phyloP scores from a whole-genome alignment of 2,113 vertebrate species.

The Syngnathus typhle region DNA sequence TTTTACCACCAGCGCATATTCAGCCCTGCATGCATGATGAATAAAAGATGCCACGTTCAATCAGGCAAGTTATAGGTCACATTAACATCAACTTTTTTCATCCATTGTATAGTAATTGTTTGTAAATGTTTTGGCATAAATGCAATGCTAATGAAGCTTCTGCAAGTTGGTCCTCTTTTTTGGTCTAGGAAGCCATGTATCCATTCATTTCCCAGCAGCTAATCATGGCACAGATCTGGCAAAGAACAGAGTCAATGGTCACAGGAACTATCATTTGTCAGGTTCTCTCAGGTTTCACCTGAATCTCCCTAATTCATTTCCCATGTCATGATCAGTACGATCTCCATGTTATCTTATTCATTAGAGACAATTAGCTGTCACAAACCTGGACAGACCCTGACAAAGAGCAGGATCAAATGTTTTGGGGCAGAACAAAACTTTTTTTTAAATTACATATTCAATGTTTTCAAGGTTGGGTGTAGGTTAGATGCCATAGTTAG shows the following conservation, averaged over 20 bases:
- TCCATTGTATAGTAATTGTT: no score
- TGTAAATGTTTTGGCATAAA: no score
- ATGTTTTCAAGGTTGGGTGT: neutral
- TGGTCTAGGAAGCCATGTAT: constrained; percentile 40
- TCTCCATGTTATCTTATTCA: constrained; percentile 33
- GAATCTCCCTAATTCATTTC: constrained; percentile 47
- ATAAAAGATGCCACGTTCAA: no score
- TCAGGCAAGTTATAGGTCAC: no score
- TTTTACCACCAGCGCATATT: no score
- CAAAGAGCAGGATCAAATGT: neutral
- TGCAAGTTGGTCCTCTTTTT: constrained; percentile 9
- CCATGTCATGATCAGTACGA: constrained; percentile 31
- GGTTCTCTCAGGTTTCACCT: constrained; percentile 47
- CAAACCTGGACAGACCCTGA: constrained; percentile 9
- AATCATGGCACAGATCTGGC: constrained; percentile 56
- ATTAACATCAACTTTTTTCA: no score
- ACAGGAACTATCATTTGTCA: constrained; percentile 64
- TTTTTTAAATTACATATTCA: neutral
- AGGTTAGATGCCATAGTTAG: no score
- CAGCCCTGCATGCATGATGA: no score
- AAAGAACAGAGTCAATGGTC: constrained; percentile 46
- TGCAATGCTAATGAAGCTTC: constrained; percentile 5
- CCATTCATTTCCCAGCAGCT: constrained; percentile 59
- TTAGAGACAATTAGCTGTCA: constrained; percentile 40
- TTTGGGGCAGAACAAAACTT: neutral